Evolutionary conservation across 1,140 invertebrate species (phyloP), one percentile per base, ranked within the genome.

Genomic region (Neodiprion fabricii): DNA sequence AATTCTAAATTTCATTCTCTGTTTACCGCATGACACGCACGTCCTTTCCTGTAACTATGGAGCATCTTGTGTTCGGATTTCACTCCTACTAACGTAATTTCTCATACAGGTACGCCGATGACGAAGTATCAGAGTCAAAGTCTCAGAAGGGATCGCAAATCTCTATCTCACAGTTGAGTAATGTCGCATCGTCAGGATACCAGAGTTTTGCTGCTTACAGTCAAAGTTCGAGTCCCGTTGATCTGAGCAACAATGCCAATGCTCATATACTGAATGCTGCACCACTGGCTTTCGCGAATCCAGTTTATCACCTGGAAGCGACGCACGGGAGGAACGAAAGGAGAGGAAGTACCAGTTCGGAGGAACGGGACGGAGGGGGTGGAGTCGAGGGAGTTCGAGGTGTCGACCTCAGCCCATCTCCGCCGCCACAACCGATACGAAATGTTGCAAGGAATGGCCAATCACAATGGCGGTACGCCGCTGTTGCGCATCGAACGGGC

Each of bases 141-240:
- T 88, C 86, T 0, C 87, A 89, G 53, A 89, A 89, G 65, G 87
- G 87, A 7, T 89, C 87, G 1, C 87, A 89, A 65, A 89, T 89
- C 4, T 95, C 94, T 1, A 95, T 96, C 73, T 94, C 95, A 75
- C 94, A 95, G 73, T 83, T 95, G 50, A 95, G 94, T 21, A 95
- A 94, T 75, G 94, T 95, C 72, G 95, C 94, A 1, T 96, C 95
- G 28, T 96, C 95, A 1, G 96, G 96, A 1, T 97, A 97, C 84
- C 96, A 97, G 86, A 96, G 95, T 79, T 96, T 96, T 81, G 94
- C 95, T 7, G 95, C 95, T 8, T 96, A 96, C 84, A 96, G 95
- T 81, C 95, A 96, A 84, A 96, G 95, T 74, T 96, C 94, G 79
- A 96, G 95, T 83, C 95, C 96, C n/a, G 94, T 96, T 4, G 95